Evolutionary conservation across 1,140 invertebrate species (phyloP).

Genomic region (Zaprionus ghesquierei): DNA sequence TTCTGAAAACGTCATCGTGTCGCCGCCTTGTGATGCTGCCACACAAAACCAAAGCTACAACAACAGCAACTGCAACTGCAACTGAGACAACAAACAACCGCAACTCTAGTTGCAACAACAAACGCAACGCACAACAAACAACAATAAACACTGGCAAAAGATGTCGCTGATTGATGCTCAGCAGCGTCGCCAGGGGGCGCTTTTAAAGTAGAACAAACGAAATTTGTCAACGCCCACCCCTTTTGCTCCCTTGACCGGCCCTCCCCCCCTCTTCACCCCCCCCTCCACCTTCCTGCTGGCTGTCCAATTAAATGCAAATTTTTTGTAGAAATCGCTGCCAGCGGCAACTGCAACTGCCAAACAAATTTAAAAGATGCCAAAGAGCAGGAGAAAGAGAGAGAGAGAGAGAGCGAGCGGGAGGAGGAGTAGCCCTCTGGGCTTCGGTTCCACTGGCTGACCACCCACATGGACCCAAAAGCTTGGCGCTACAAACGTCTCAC

Average conservation of each 20-base stretch:
- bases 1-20: conserved; percentile 77
- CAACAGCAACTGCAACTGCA: conserved; percentile 23
- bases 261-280: not conserved
- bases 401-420: not conserved
- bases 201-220: conserved; percentile 68
- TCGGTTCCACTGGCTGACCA: conserved; percentile 55
- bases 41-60: conserved; percentile 51
- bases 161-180: conserved; percentile 53
- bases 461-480: conserved; percentile 58
- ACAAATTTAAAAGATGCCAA: conserved; percentile 28
- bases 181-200: conserved; percentile 44
- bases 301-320: conserved; percentile 79
- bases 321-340: conserved; percentile 66
- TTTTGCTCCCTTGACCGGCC: not conserved
- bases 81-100: conserved; percentile 20
- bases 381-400: not conserved
- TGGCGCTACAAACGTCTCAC: conserved; percentile 72
- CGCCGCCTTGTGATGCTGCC: conserved; percentile 39
- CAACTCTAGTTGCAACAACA: conserved; percentile 15
- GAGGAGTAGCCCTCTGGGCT: conserved; percentile 13
- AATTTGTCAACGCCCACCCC: conserved; percentile 51
- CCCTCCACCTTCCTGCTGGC: not conserved
- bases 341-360: conserved; percentile 17
- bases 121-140: conserved; percentile 28
- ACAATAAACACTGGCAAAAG: conserved; percentile 56